These are phyloP conservation scores for Heliocidaris erythrogramma DNA, from an alignment of 35 echinoderm and acorn worm genomes.

Conservation along the genomic window DNA sequence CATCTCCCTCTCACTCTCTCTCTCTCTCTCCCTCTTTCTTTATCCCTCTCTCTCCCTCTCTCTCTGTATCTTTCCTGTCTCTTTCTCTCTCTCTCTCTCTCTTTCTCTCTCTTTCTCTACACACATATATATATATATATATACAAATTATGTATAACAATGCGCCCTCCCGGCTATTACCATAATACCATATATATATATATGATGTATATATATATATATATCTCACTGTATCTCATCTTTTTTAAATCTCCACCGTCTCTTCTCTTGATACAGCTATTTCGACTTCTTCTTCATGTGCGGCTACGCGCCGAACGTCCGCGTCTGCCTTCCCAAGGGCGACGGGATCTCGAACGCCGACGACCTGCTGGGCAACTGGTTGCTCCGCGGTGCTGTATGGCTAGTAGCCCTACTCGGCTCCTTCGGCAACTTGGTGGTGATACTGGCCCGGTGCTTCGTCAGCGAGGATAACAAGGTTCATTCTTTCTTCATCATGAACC, in stretches of 20 bases:
- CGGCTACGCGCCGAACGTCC: constrained; percentile 85
- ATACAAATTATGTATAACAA: too few relatives aligned
- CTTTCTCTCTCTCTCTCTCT: too few relatives aligned
- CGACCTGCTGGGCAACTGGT: constrained; percentile 72
- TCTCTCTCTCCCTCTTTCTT: too few relatives aligned
- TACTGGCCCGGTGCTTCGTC: constrained; percentile 79
- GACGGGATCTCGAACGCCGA: constrained; percentile 83
- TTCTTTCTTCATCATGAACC: constrained; percentile 94
- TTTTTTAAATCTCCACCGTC: background rate
- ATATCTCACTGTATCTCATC: background rate
- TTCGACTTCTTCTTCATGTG: constrained; percentile 95
- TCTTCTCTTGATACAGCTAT: constrained; percentile 59
- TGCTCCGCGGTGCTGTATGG: constrained; percentile 87
- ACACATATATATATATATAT: too few relatives aligned
- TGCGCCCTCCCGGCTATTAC: too few relatives aligned
- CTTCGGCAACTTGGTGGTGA: constrained; percentile 80
- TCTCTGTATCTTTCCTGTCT: too few relatives aligned
- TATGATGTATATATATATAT: background rate
- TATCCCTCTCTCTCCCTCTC: too few relatives aligned
- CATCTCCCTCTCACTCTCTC: too few relatives aligned
- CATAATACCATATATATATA: too few relatives aligned
- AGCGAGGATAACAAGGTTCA: constrained; percentile 92
- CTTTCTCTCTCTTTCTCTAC: too few relatives aligned
- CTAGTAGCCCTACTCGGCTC: constrained; percentile 79
- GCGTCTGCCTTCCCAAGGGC: constrained; percentile 73